These are phyloP conservation scores for Chaetodon trifascialis DNA, from an alignment of 2,113 vertebrate genomes.

Conservation along the genomic window DNA sequence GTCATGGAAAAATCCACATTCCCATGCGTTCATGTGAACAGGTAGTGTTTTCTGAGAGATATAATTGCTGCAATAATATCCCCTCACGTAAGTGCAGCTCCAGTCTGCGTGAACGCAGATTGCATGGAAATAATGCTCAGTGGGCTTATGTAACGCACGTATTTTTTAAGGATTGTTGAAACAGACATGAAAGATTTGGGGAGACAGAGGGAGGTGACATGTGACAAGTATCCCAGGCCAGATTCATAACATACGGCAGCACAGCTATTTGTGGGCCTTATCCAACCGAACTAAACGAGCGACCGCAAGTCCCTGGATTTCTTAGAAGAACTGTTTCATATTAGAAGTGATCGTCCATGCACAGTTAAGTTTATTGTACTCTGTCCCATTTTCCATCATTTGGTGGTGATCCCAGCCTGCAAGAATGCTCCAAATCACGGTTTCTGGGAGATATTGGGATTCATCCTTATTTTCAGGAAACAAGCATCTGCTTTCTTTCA, in stretches of 20 bases:
- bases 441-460: neutral
- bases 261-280: neutral
- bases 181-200: neutral
- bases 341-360: slow-evolving; percentile 2
- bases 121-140: neutral
- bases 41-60: slow-evolving; percentile 50
- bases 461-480: neutral
- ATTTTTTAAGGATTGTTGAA: neutral
- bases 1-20: slow-evolving; percentile 63
- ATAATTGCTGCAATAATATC: slow-evolving; percentile 19
- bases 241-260: neutral
- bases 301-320: neutral
- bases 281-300: slow-evolving; percentile 19
- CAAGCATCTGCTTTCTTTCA: slow-evolving; percentile 21
- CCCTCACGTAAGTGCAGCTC: neutral
- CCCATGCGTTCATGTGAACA: slow-evolving; percentile 67
- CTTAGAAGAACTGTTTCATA: slow-evolving; percentile 22
- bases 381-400: slow-evolving; percentile 33
- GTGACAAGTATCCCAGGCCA: neutral
- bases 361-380: neutral
- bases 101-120: neutral
- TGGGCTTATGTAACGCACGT: no score
- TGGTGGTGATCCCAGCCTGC: neutral
- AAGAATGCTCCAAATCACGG: neutral
- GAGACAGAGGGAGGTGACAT: neutral